These are phyloP conservation scores for Melanotaenia duboulayi DNA, from an alignment of 2,113 vertebrate genomes.

Conservation along the genomic window DNA sequence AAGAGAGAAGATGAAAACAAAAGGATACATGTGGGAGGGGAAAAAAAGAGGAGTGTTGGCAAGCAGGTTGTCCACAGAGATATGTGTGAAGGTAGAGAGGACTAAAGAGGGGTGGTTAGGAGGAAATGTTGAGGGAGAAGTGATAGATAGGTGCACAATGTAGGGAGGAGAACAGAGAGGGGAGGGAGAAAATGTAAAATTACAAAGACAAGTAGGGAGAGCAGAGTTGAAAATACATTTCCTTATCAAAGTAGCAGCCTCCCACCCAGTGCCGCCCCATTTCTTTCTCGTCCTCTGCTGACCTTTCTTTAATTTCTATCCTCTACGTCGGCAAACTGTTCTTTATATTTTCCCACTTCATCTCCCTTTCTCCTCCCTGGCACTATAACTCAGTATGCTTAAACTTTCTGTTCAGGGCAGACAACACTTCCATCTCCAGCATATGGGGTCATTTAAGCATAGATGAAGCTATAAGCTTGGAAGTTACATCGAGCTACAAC, in stretches of 20 bases:
- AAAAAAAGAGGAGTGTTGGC: neutral
- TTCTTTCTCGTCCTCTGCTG: slow-evolving; percentile 53
- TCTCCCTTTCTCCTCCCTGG: slow-evolving; percentile 43
- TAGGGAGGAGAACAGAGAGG: neutral
- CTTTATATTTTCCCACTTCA: slow-evolving; percentile 53
- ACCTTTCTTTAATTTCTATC: slow-evolving; percentile 57
- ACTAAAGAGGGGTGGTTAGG: neutral
- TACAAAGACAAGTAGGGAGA: neutral
- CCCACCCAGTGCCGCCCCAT: slow-evolving; percentile 15
- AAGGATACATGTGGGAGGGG: neutral
- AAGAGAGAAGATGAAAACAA: slow-evolving; percentile 9
- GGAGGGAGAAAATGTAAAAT: slow-evolving; percentile 12
- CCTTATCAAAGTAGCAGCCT: slow-evolving; percentile 42
- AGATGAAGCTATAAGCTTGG: slow-evolving; percentile 43
- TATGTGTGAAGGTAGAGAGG: neutral
- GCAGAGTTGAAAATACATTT: slow-evolving; percentile 45
- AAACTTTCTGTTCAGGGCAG: slow-evolving; percentile 40
- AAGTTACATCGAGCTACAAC: slow-evolving; percentile 27
- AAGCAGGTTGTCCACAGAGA: neutral
- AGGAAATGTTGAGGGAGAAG: slow-evolving; percentile 15
- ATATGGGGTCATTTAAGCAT: slow-evolving; percentile 32
- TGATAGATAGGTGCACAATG: slow-evolving; percentile 11
- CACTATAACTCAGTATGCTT: slow-evolving; percentile 41
- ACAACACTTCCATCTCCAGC: slow-evolving; percentile 37
- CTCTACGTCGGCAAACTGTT: slow-evolving; percentile 37